phyloP scores from a whole-genome alignment of 2,797 vertebrate genomes.

The Falco biarmicus region DNA sequence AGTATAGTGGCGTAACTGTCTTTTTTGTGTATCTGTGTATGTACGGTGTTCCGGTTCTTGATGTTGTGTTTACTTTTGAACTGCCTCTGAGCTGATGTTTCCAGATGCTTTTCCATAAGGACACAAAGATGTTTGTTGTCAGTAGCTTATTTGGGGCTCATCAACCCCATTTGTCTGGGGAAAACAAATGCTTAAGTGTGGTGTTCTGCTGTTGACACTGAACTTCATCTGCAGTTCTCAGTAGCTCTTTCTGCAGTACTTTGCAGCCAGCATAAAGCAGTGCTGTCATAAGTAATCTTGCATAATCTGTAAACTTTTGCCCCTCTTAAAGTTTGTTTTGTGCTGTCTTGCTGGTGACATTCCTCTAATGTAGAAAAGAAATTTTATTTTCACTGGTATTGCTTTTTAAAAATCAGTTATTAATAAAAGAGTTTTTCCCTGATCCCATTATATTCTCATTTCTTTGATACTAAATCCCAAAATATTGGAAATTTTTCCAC shows the following conservation, averaged over 20 bases:
- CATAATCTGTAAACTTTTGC: constrained; percentile 30
- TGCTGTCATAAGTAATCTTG: constrained; percentile 27
- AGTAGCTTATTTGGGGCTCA: background rate
- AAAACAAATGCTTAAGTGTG: background rate
- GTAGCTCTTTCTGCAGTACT: constrained; percentile 5
- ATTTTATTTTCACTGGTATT: background rate
- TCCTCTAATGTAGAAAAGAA: background rate
- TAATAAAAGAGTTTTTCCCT: background rate
- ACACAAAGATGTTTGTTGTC: background rate
- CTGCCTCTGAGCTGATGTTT: background rate
- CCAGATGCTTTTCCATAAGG: background rate
- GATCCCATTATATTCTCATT: background rate
- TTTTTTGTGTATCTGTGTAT: background rate
- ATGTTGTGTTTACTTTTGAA: background rate
- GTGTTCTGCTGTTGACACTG: background rate
- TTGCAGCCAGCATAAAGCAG: background rate
- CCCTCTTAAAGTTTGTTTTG: background rate
- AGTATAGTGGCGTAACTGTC: background rate
- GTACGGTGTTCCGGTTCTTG: background rate
- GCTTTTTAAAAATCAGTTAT: background rate
- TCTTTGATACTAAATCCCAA: background rate
- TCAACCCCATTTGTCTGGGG: background rate
- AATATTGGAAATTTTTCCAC: background rate
- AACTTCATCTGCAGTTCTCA: background rate
- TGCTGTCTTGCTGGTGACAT: background rate